Evolutionary conservation across 2,797 vertebrate genomes (phyloP), one percentile per base, ranked within the genome.

Genomic region (Acipenser ruthenus): DNA sequence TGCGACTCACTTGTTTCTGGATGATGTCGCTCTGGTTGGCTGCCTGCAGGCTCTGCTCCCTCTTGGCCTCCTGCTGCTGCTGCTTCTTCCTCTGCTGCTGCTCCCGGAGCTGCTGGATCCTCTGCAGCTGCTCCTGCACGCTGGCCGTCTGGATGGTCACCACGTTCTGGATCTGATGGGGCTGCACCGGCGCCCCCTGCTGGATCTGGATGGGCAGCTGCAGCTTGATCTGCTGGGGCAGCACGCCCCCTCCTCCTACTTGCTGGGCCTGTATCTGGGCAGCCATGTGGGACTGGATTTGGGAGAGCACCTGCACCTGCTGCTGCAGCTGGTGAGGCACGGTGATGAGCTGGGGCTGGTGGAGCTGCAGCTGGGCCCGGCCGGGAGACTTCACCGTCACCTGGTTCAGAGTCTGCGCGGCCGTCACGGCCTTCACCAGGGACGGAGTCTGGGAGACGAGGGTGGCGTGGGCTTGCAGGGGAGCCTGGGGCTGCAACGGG

Each of bases 61-160:
- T 86, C 84, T 95, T 96, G 74, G 87, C 87, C 75, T 92, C 90
- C 82, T 88, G 89, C 77, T 93, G 87, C 59, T 89, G 87, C 85
- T 94, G 94, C 71, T 97, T 94, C 87, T 93, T 93, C 88, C 92
- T 81, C 8, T 71, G 83, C 80, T 93, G 91, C 78, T 92, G 90
- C 51, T 91, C 91, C 75, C 89, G 87, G 6, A 93, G 91, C 67
- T 95, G 94, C 75, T 97, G 94, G 77, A 94, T 91, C 79, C 92
- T 87, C 70, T 94, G 93, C 70, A 96, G 87, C 80, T 97, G 94
- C 83, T 95, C 94, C 80, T 95, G 94, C 64, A 95, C 91, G 48
- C 89, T 92, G 69, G 93, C 87, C 13, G 95, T 88, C 84, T 95
- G 94, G 76, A 97, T 93, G 65, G 93, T 87, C 72, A 96, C 93